Evolutionary conservation across 2,888 invertebrate species (phyloP).

Genomic region (Keiferia lycopersicella): DNA sequence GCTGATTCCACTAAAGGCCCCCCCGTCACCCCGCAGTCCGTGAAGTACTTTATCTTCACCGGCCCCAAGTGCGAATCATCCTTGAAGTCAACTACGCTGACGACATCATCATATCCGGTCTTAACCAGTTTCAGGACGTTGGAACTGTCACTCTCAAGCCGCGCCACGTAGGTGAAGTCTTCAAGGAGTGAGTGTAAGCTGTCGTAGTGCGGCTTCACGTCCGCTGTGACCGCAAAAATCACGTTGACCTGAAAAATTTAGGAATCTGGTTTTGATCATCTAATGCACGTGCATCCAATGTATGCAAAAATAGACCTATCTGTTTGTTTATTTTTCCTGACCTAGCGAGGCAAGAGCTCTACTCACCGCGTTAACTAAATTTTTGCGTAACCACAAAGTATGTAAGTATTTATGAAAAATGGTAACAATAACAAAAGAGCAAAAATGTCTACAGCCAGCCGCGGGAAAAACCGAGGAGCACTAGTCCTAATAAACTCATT

Average conservation of each 20-base stretch:
- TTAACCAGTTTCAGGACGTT: slow-evolving; percentile 93
- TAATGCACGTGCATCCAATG: not conserved
- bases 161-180: slow-evolving; percentile 88
- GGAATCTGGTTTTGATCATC: slow-evolving; percentile 1
- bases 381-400: too few species aligned
- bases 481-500: too few species aligned
- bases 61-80: slow-evolving; percentile 82
- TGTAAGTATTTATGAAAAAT: too few species aligned
- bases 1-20: slow-evolving; percentile 70
- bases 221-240: slow-evolving; percentile 92
- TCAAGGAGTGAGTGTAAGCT: slow-evolving; percentile 85
- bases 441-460: too few species aligned
- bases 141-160: slow-evolving; percentile 89
- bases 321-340: not conserved
- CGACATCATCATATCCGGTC: slow-evolving; percentile 89
- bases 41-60: slow-evolving; percentile 85
- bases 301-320: not conserved
- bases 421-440: too few species aligned
- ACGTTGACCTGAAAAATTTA: slow-evolving; percentile 84
- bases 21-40: slow-evolving; percentile 84
- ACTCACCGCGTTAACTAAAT: too few species aligned
- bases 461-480: too few species aligned
- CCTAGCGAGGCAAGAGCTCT: not conserved
- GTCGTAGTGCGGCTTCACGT: slow-evolving; percentile 85
- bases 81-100: slow-evolving; percentile 82